phyloP scores from a whole-genome alignment of 1,140 invertebrate genomes.

The Trinorchestia longiramus region DNA sequence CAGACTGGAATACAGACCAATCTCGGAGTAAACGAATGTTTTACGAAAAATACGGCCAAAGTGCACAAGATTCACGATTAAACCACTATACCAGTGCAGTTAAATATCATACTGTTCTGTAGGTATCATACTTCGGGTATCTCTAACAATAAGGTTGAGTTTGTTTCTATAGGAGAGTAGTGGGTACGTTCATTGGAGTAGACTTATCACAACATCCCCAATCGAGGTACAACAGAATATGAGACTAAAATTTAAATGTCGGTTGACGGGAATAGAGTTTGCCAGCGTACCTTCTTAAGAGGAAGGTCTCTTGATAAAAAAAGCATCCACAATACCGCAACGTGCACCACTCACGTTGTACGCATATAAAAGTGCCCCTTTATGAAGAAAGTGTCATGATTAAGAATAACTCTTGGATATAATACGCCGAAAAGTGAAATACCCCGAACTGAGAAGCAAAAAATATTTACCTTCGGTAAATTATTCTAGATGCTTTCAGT shows the following conservation, averaged over 20 bases:
- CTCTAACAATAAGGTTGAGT: neutral
- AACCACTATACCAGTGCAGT: neutral
- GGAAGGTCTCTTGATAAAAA: neutral
- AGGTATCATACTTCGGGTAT: neutral
- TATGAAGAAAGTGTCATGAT: neutral
- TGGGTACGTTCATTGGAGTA: neutral
- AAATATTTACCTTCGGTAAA: too few species aligned
- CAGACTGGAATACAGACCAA: neutral
- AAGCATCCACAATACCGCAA: neutral
- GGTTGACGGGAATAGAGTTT: neutral
- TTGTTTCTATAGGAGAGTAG: neutral
- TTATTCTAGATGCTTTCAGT: neutral
- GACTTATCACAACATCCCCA: neutral
- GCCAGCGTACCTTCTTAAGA: neutral
- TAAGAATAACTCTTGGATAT: neutral
- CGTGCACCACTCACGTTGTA: neutral
- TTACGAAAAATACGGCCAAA: neutral
- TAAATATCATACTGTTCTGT: neutral
- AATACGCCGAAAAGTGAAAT: neutral
- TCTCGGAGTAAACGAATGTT: neutral
- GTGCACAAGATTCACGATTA: neutral
- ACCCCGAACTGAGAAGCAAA: neutral
- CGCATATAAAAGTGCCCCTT: neutral
- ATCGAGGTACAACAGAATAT: neutral
- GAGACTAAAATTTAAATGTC: neutral